Conservation (phyloP, 2,888 invertebrate species). For the Anthophora plumipes region DNA sequence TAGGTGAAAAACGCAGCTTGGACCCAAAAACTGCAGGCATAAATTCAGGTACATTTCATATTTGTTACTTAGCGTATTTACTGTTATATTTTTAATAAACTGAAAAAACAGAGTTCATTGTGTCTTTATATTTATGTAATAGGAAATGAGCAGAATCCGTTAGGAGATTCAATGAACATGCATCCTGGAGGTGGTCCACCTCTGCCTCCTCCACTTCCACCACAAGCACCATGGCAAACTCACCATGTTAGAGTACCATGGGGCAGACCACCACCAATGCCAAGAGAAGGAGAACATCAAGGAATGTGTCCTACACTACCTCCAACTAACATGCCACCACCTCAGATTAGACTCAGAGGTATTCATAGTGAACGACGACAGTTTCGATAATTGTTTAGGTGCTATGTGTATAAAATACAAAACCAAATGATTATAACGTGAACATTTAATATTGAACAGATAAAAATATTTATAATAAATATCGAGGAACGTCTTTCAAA, state of each 20-base stretch:
- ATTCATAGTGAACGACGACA: conserved; percentile 25
- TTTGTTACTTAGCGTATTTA: conserved; percentile 15
- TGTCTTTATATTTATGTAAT: conserved; percentile 16
- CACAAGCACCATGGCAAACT: conserved; percentile 79
- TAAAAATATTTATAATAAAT: conserved; percentile 1
- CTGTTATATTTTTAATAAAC: background rate
- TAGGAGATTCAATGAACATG: conserved; percentile 73
- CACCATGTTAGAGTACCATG: conserved; percentile 78
- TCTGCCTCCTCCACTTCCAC: conserved; percentile 67
- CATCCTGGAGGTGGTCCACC: conserved; percentile 68
- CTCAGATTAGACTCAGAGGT: conserved; percentile 79
- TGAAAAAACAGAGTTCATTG: background rate
- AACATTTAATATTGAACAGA: conserved; percentile 13
- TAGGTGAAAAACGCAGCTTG: conserved; percentile 82
- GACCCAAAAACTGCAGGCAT: conserved; percentile 77
- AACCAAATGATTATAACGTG: conserved; percentile 1
- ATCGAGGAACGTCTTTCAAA: background rate
- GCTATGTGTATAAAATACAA: conserved; percentile 23
- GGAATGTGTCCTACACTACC: conserved; percentile 67
- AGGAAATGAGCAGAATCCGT: conserved; percentile 76
- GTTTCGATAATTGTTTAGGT: conserved; percentile 16
- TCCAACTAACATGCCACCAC: conserved; percentile 81
- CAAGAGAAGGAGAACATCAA: conserved; percentile 77
- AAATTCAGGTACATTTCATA: conserved; percentile 76
- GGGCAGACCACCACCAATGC: conserved; percentile 78